Evolutionary conservation across 2,797 vertebrate genomes (phyloP).

Genomic region (Cirrhinus mrigala): DNA sequence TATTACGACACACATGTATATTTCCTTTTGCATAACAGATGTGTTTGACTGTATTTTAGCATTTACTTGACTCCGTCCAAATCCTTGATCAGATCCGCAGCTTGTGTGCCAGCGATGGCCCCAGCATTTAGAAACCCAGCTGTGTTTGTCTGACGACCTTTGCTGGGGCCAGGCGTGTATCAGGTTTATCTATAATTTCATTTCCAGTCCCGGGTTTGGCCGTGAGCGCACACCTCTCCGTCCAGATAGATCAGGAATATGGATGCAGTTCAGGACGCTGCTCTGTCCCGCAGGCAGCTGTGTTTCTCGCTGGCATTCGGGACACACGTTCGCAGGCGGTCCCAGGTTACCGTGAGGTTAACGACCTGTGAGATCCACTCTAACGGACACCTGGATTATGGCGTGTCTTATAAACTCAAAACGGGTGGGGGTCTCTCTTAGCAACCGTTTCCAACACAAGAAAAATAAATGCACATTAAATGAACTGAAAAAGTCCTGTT

Average conservation of each 20-base stretch:
- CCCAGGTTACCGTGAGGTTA: constrained; percentile 54
- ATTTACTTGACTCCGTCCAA: neutral
- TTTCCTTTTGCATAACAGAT: neutral
- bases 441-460: constrained; percentile 28
- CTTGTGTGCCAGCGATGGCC: constrained; percentile 23
- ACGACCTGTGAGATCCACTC: constrained; percentile 55
- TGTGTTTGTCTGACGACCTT: constrained; percentile 62
- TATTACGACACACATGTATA: neutral
- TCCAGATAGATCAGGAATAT: constrained; percentile 54
- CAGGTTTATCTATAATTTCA: constrained; percentile 69
- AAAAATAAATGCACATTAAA: neutral
- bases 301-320: constrained; percentile 23
- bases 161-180: constrained; percentile 57
- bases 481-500: neutral
- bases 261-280: constrained; percentile 43
- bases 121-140: constrained; percentile 55
- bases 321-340: constrained; percentile 27
- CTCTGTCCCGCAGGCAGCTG: constrained; percentile 44
- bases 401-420: constrained; percentile 9
- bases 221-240: constrained; percentile 56
- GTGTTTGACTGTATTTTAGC: neutral
- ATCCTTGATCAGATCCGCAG: constrained; percentile 1
- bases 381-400: constrained; percentile 49
- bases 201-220: constrained; percentile 67
- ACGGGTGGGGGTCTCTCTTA: neutral